Evolutionary conservation across 2,888 invertebrate species (phyloP).

Genomic region (Argynnis bischoffii): DNA sequence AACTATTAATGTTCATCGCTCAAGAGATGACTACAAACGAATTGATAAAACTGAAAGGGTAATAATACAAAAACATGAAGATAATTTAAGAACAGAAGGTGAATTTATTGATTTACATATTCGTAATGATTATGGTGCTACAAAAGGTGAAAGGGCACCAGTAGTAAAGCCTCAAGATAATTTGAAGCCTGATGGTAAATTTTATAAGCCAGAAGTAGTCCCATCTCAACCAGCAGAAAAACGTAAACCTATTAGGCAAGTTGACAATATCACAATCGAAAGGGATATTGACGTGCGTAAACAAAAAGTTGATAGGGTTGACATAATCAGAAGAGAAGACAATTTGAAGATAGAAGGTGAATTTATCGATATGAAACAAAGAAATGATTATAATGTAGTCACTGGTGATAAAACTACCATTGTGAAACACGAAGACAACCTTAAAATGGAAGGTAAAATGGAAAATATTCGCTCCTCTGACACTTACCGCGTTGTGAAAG

Average conservation of each 20-base stretch:
- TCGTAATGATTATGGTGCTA: conserved; percentile 78
- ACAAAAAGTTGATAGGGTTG: conserved; percentile 81
- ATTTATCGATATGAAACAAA: conserved; percentile 80
- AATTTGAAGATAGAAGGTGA: conserved; percentile 84
- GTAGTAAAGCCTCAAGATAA: conserved; percentile 85
- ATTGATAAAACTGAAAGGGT: conserved; percentile 79
- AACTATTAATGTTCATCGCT: conserved; percentile 76
- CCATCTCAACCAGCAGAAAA: conserved; percentile 80
- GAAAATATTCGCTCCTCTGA: conserved; percentile 78
- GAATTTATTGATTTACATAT: conserved; percentile 77
- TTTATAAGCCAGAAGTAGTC: conserved; percentile 77
- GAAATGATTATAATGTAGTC: conserved; percentile 78
- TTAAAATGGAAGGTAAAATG: conserved; percentile 84
- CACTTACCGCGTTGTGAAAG: conserved; percentile 79
- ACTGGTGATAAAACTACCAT: conserved; percentile 78
- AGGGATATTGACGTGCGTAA: conserved; percentile 60
- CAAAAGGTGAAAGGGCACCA: conserved; percentile 83
- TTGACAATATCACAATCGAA: conserved; percentile 84
- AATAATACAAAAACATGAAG: conserved; percentile 79
- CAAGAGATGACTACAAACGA: conserved; percentile 81
- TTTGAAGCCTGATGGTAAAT: conserved; percentile 82
- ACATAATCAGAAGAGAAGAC: conserved; percentile 84
- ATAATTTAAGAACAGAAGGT: conserved; percentile 82
- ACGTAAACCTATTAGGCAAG: conserved; percentile 79
- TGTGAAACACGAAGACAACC: conserved; percentile 84